These are phyloP conservation scores for Rutpela maculata DNA, from an alignment of 2,888 invertebrate genomes.

Conservation along the genomic window DNA sequence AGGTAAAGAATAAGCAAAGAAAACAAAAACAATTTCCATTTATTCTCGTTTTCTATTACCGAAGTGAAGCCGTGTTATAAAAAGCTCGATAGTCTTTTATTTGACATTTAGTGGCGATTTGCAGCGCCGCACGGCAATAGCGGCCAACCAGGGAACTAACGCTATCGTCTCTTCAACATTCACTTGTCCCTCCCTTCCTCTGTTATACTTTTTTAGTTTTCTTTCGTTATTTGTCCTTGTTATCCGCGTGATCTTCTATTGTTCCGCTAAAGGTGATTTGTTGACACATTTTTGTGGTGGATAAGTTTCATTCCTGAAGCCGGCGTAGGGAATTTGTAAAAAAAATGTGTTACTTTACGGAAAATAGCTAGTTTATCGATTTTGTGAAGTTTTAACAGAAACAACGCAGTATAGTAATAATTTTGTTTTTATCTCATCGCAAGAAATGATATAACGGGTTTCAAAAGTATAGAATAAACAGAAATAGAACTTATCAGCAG, in stretches of 20 bases:
- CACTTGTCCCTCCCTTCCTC: constrained; percentile 33
- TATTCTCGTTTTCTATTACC: constrained; percentile 70
- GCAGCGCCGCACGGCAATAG: constrained; percentile 63
- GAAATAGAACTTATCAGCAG: too few species aligned
- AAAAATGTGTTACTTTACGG: neutral
- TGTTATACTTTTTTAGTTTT: constrained; percentile 40
- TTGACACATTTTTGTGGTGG: constrained; percentile 22
- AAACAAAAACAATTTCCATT: constrained; percentile 63
- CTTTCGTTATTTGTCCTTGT: constrained; percentile 42
- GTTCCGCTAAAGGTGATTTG: constrained; percentile 41
- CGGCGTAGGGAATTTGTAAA: neutral
- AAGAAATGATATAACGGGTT: too few species aligned
- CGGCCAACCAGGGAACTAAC: constrained; percentile 63
- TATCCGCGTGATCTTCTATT: constrained; percentile 38
- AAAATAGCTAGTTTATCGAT: neutral
- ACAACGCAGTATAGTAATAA: too few species aligned
- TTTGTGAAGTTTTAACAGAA: neutral
- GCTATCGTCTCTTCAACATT: constrained; percentile 57
- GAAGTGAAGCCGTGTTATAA: constrained; percentile 62
- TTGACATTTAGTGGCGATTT: constrained; percentile 71
- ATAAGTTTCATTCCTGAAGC: neutral
- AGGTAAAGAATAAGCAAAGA: constrained; percentile 27
- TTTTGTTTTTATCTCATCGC: too few species aligned
- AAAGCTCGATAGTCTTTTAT: constrained; percentile 70
- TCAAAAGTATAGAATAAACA: too few species aligned